Base-by-base conservation (phyloP, 1,140 invertebrate genomes). In the Lordiphosa stackelbergi region DNA sequence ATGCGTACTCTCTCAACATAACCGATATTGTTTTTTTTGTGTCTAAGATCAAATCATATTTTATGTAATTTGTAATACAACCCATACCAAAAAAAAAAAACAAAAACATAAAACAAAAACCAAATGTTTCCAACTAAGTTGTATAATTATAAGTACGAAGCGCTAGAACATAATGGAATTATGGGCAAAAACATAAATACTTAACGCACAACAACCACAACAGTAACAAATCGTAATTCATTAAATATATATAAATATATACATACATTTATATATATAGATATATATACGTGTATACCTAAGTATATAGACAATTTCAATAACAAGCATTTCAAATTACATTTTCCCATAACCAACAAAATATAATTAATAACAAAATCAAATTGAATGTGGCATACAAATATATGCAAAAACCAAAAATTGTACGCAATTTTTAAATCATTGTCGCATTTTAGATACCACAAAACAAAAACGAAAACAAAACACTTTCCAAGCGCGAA, bases 101-200 rank as follows among this genome's bases (percentile, higher is more conserved):
- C 16, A 24, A 37, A n/a, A n/a, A n/a, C n/a, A n/a, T n/a, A 16
- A 35, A 54, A 46, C 16, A 8, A 10, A 53, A 65, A 79, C 63
- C 75, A 79, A 79, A 81, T 79, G 71, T 79, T 79, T 79, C 35
- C 75, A 79, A 79, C 75, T 79, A 79, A 79, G 75, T 79, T 79
- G 75, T 81, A 81, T 79, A 79, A 71, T 79, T 79, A 79, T 79
- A 79, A 79, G 74, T 59, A 46, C 43, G 43, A 46, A 46, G 31
- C 43, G 43, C 43, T 24, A 66, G 66, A 73, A 75, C 74, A 79
- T 79, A 79, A 79, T 79, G 71, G 66, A 79, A 79, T 79, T 79
- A 79, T 81, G 74, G 81, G 61, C 53, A 24, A 45, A 56, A 54
- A 11, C 46, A 66, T 47, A 66, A 16, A 53, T 63, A 64, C 60